phyloP scores from a whole-genome alignment of 2,888 invertebrate genomes.

The Drosophila melanosoma region DNA sequence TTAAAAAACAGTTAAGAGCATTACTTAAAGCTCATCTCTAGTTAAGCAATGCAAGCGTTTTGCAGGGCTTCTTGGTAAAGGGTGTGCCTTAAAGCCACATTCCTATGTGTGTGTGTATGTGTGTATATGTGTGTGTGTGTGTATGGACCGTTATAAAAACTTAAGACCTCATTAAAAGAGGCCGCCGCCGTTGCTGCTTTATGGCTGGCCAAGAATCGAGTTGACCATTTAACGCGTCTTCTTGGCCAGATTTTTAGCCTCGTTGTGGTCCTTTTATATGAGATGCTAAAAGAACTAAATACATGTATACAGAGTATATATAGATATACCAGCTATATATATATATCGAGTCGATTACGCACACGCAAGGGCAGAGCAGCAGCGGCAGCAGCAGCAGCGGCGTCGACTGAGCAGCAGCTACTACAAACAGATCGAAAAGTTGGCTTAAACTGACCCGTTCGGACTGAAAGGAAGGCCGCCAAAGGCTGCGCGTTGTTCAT shows the following conservation, averaged over 20 bases:
- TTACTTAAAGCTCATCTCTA: slow-evolving; percentile 29
- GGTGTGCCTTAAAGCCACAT: slow-evolving; percentile 51
- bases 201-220: slow-evolving; percentile 67
- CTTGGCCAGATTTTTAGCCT: slow-evolving; percentile 12
- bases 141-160: slow-evolving; percentile 71
- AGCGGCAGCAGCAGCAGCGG: slow-evolving; percentile 1
- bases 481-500: slow-evolving; percentile 76
- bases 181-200: slow-evolving; percentile 64
- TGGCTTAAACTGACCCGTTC: neutral
- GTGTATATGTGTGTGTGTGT: slow-evolving; percentile 19
- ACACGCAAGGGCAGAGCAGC: slow-evolving; percentile 66
- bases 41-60: slow-evolving; percentile 14
- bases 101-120: slow-evolving; percentile 24
- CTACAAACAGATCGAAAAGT: slow-evolving; percentile 1
- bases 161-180: slow-evolving; percentile 78
- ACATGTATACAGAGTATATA: slow-evolving; percentile 5
- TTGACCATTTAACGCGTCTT: slow-evolving; percentile 70
- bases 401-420: neutral
- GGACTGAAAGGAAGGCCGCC: slow-evolving; percentile 54
- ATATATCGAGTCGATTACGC: slow-evolving; percentile 69
- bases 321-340: slow-evolving; percentile 22
- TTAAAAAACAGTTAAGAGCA: neutral
- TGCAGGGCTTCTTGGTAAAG: slow-evolving; percentile 8
- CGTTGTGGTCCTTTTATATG: slow-evolving; percentile 56
- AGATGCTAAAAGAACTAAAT: slow-evolving; percentile 44